These are phyloP conservation scores for Egretta garzetta DNA, from an alignment of 2,113 vertebrate species.

Conservation along the genomic window DNA sequence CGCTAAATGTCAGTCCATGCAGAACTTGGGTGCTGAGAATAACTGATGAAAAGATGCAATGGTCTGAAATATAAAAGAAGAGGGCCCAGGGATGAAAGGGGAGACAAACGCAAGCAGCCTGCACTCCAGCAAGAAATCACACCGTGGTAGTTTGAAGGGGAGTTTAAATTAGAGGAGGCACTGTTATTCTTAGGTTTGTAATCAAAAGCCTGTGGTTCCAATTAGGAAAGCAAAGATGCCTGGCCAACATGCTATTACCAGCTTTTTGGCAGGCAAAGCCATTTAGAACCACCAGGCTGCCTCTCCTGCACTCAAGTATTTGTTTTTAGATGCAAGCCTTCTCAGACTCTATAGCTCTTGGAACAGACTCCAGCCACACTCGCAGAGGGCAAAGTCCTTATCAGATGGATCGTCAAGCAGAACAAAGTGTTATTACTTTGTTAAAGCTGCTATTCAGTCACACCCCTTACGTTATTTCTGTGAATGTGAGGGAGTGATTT, in stretches of 20 bases:
- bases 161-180: constrained; percentile 20
- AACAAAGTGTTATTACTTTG: constrained; percentile 49
- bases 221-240: constrained; percentile 64
- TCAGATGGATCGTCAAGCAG: constrained; percentile 46
- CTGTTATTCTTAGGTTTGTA: constrained; percentile 40
- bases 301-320: constrained; percentile 68
- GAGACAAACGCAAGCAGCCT: not conserved
- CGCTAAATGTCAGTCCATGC: not conserved
- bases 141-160: not conserved
- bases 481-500: constrained; percentile 27
- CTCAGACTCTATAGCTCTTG: constrained; percentile 53
- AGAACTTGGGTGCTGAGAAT: not conserved
- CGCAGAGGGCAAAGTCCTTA: constrained; percentile 58
- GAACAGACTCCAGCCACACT: constrained; percentile 49
- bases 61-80: not conserved
- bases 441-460: constrained; percentile 42
- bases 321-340: constrained; percentile 74
- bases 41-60: not conserved
- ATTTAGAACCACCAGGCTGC: constrained; percentile 60
- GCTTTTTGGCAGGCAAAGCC: constrained; percentile 70
- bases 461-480: not conserved
- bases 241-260: constrained; percentile 64
- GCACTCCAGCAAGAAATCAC: not conserved
- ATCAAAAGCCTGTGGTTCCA: constrained; percentile 66
- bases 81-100: not conserved